A percentile compares a stretch with the other conserved stretches of the same genome.
phyloP scores from a whole-genome alignment of 2,797 vertebrate species.

The Psittacula echo region DNA sequence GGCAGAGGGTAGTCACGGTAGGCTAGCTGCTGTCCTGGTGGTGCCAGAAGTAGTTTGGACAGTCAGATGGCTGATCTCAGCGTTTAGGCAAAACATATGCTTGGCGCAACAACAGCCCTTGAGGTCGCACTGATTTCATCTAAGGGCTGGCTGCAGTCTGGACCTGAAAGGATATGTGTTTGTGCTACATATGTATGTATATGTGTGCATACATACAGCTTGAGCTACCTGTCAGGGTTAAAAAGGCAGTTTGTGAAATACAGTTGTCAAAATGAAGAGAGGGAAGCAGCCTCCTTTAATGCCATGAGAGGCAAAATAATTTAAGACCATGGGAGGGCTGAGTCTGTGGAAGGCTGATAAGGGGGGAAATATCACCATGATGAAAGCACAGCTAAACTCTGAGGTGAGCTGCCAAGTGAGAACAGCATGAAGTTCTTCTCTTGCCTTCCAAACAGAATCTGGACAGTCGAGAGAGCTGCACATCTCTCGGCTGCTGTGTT shows the following conservation, averaged over 20 bases:
- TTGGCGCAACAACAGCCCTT: background rate
- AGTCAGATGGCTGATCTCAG: background rate
- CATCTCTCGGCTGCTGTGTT: background rate
- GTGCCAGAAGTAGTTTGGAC: conserved; percentile 37
- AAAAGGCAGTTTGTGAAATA: background rate
- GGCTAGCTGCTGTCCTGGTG: background rate
- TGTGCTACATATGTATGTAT: background rate
- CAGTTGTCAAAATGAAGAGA: background rate
- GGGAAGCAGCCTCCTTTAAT: background rate
- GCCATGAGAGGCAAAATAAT: background rate
- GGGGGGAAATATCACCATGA: background rate
- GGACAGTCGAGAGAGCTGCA: background rate
- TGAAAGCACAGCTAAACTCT: background rate
- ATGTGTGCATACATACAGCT: background rate
- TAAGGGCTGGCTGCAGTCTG: background rate
- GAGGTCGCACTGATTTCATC: background rate
- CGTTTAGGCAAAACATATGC: background rate
- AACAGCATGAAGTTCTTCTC: background rate
- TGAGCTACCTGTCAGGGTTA: background rate
- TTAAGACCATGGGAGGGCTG: background rate
- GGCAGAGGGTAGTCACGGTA: background rate
- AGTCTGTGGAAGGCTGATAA: background rate
- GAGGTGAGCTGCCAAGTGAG: background rate
- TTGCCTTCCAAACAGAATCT: background rate
- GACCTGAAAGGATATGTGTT: background rate